Conservation (phyloP, 2,888 invertebrate genomes). For the Cabera pusaria region DNA sequence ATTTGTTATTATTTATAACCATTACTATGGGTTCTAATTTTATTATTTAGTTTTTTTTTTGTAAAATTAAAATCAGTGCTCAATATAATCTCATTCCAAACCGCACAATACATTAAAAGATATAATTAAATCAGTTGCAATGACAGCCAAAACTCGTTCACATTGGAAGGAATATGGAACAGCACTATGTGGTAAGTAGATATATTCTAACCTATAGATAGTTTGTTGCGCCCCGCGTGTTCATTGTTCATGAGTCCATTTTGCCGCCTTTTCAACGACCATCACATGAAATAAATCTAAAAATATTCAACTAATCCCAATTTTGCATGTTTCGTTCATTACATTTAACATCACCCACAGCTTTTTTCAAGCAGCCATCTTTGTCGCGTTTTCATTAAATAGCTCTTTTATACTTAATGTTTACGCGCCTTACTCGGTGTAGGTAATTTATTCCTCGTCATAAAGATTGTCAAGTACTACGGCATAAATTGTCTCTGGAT, state of each 20-base stretch:
- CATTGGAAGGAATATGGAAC: slow-evolving; percentile 84
- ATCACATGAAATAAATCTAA: slow-evolving; percentile 11
- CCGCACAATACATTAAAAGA: slow-evolving; percentile 62
- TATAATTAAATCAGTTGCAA: slow-evolving; percentile 60
- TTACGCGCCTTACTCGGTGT: no score
- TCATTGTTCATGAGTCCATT: slow-evolving; percentile 49
- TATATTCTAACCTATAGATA: slow-evolving; percentile 65
- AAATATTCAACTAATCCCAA: not conserved
- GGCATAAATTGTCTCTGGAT: no score
- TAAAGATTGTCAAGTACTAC: not conserved
- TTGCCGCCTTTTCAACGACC: slow-evolving; percentile 28
- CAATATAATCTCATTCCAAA: slow-evolving; percentile 83
- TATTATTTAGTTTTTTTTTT: slow-evolving; percentile 62
- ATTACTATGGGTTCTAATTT: slow-evolving; percentile 74
- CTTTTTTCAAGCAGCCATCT: slow-evolving; percentile 24
- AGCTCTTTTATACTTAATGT: no score
- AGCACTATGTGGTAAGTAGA: slow-evolving; percentile 79
- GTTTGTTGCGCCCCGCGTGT: slow-evolving; percentile 38
- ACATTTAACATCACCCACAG: slow-evolving; percentile 12
- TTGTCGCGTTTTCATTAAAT: slow-evolving; percentile 25
- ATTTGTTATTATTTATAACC: slow-evolving; percentile 73
- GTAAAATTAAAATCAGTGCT: slow-evolving; percentile 72
- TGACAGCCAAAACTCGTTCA: slow-evolving; percentile 81
- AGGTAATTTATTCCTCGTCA: no score
- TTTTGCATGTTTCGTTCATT: slow-evolving; percentile 10